Base-by-base conservation (phyloP, 2,888 invertebrate species). In the Metacarcinus magister region DNA sequence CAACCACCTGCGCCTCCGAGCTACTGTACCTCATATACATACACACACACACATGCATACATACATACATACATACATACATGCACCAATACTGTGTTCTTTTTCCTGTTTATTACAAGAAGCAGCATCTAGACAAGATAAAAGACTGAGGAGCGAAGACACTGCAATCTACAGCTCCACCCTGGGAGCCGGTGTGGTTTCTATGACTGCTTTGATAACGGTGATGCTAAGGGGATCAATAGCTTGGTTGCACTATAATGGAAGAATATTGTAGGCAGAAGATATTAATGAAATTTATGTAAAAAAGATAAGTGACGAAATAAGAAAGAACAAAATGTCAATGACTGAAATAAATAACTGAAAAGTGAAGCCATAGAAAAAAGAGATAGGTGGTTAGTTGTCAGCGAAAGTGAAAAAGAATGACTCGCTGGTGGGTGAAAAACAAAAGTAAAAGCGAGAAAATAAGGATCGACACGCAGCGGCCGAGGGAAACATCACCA, bases 391-490 rank as follows among this genome's bases (percentile, higher is more conserved):
- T 10, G 19, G 82, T 7, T 2, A 32, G 28, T 32, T 13, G 16
- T 32, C 7, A 82, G 87, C 39, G 87, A 87, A 87, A 87, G 87
- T 87, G 87, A 87, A 39, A 16, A 16, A 7, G 39, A 0, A 3
- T 2, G 87, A 87, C 16, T 1, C 32, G 87, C 87, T 39, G 87
- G 39, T 16, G 19, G 87, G 87, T 5, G 54, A 39, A 87, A 87
- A 87, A 87, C 87, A 87, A 16, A 87, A 39, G n/a, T 87, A 39
- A 87, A 75, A 39, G 87, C 19, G 39, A 32, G 87, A 87, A 87
- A 87, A 87, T 87, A 87, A 87, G 39, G 87, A 87, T 87, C 87
- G 39, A 87, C 87, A 67, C 67, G 10, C 39, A 87, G 67, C 67
- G 67, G 54, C 54, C 23, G 23, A 23, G n/a, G 67, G 67, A 5